Evolutionary conservation across 92 coral and sea anemone genomes (phyloP), one percentile per base, ranked within the genome.

Genomic region (Metridium senile): DNA sequence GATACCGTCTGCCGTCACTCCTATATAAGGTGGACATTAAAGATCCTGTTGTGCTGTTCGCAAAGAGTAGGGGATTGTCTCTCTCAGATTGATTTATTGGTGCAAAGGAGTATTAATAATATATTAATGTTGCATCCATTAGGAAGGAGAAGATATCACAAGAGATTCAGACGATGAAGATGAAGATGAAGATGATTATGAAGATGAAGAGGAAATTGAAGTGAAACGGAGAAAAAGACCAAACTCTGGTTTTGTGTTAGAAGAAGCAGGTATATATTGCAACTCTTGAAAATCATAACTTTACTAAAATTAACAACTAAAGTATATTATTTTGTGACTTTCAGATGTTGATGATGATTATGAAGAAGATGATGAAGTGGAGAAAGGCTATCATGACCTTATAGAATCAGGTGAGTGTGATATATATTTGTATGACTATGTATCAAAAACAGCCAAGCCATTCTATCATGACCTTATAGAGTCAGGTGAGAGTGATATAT

Each of bases 271-370:
- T 92, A 43, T 27, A 11, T 2, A 28, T 26, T 10, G 19, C 11
- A 26, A 26, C 46, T 11, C n/a, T n/a, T n/a, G n/a, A n/a, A n/a
- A n/a, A n/a, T n/a, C n/a, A n/a, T n/a, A n/a, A n/a, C n/a, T n/a
- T n/a, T n/a, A n/a, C n/a, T n/a, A n/a, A n/a, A 39, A 26, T 32
- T 18, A 29, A 65, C 2, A 65, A 28, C 33, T 31, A 65, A 54
- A 16, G 51, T 17, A 45, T 17, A 54, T 54, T 39, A 13, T 39
- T 39, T 4, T 39, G 6, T 4, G 6, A 39, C 13, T 39, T 84
- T 23, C 72, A 96, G 99, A 96, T 77, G 99, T 96, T 80, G 99
- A 96, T 69, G 99, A 96, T 78, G 99, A 96, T 43, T 82, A 84
- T 75, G 98, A 96, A 56, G 99, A 96, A 43, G 99, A 86, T 27